Base-by-base conservation (phyloP, 2,113 vertebrate species). In the Platanista minor region DNA sequence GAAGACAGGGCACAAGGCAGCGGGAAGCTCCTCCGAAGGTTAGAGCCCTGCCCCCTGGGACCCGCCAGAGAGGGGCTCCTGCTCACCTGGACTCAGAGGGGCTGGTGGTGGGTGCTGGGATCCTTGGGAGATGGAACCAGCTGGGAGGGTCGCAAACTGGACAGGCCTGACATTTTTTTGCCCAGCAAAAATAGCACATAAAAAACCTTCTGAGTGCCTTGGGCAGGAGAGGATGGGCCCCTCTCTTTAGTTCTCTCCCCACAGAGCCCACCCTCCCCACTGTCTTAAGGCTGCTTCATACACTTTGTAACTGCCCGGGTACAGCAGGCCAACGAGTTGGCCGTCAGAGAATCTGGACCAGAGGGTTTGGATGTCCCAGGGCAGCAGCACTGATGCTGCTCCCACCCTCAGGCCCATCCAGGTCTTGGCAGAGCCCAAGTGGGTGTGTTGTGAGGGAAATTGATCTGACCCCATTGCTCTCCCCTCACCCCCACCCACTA, bases 21-120 rank as follows among this genome's bases (percentile, higher is more conserved):
- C 41, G 13, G 20, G n/a, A 62, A 43, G 2, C 18, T 33, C 7
- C 20, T 88, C 12, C 18, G 23, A 27, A 67, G 25, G 33, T 13
- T 2, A 7, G 81, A 36, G 62, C 1, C 43, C 67, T 0, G 0
- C 0, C 15, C 74, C 1, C 3, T 18, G 49, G 43, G 27, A 8
- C 25, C 41, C 8, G 1, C 59, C 17, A 20, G 72, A 62, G 64
- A 67, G 4, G 2, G 17, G 27, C 4, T 46, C 43, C 46, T 81
- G 39, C 31, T 43, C 8, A 3, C 29, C 18, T 52, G 69, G 9
- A 29, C 27, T 64, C 91, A 64, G 36, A 36, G 23, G 36, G 11
- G 17, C 52, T 12, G 12, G 6, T 25, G 36, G 66, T 36, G 4
- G 29, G 39, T 12, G 39, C 59, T 29, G 9, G 67, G 46, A 54